Base-by-base conservation (phyloP, 1,140 invertebrate species). In the Periplaneta americana region DNA sequence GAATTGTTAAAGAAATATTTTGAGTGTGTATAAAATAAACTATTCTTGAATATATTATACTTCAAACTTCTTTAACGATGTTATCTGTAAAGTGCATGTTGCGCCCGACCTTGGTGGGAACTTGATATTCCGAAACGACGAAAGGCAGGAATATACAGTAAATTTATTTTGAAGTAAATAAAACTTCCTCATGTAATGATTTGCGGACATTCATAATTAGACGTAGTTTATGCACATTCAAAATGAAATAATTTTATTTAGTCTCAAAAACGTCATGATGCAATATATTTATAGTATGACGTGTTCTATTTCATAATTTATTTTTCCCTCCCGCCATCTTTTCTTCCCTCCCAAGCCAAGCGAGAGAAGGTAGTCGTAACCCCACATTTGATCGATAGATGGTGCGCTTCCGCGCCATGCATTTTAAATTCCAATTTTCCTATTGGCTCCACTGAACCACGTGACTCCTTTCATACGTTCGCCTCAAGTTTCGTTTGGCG, bases 401-500 rank as follows among this genome's bases (percentile, higher is more conserved):
- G 80, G 82, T 75, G 78, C 36, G 66, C 82, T 75, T 75, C 80
- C 80, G 82, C 82, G 82, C 82, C 78, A 76, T 34, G 74, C n/a
- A 81, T 82, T 82, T 82, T 37, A 82, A 83, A 82, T 37, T 33
- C 37, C 31, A 8, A n/a, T 17, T 33, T 34, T 78, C 79, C 75
- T 32, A 84, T 83, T 84, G 83, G 83, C 74, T 76, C n/a, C 8
- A 2, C 31, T 4, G 15, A 39, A 81, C 82, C 83, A 84, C 82
- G 83, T 84, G 83, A 82, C 78, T 32, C n/a, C 66, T 77, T 82
- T 79, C 80, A 81, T 80, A 78, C 79, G 57, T 82, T 37, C 81
- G 57, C 79, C 78, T 77, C 35, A 81, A 80, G 79, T 79, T 82
- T 80, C 39, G 82, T 84, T 85, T 85, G 82, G 83, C 84, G 82